These are phyloP conservation scores for Pinna nobilis DNA, from an alignment of 1,140 invertebrate species.

Conservation along the genomic window DNA sequence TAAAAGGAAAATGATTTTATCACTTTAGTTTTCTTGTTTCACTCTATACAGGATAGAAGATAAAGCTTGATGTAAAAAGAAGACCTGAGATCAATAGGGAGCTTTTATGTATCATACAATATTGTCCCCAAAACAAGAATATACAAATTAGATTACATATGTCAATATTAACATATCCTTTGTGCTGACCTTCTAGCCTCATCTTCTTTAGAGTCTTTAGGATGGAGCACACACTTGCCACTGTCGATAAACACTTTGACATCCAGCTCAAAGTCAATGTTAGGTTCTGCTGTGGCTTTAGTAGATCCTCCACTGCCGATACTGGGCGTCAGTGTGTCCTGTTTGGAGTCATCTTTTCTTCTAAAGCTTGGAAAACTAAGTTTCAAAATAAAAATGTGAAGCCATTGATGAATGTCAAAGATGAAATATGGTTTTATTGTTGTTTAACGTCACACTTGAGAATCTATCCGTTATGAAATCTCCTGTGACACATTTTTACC, in stretches of 20 bases:
- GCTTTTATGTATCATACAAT: background rate
- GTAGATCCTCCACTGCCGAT: constrained; percentile 44
- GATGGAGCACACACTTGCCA: constrained; percentile 97
- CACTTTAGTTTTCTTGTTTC: too few species aligned
- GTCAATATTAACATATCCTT: too few species aligned
- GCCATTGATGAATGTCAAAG: too few species aligned
- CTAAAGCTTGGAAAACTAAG: background rate
- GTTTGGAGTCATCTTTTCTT: background rate
- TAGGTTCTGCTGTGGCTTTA: constrained; percentile 82
- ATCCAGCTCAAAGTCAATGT: constrained; percentile 96
- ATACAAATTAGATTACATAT: too few species aligned
- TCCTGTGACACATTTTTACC: too few species aligned
- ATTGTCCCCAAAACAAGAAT: too few species aligned
- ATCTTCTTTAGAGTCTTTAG: constrained; percentile 82
- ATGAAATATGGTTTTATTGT: too few species aligned
- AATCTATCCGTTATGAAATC: too few species aligned
- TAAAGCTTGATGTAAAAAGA: background rate
- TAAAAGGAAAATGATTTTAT: too few species aligned
- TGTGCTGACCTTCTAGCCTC: constrained; percentile 62
- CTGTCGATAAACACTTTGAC: constrained; percentile 97
- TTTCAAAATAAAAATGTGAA: background rate
- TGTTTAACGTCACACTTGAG: too few species aligned
- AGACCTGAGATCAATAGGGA: background rate
- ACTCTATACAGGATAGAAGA: constrained; percentile 3
- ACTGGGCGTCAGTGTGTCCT: constrained; percentile 45